Evolutionary conservation across 2,113 vertebrate genomes (phyloP).

Genomic region (Pseudorectes ferrugineus): DNA sequence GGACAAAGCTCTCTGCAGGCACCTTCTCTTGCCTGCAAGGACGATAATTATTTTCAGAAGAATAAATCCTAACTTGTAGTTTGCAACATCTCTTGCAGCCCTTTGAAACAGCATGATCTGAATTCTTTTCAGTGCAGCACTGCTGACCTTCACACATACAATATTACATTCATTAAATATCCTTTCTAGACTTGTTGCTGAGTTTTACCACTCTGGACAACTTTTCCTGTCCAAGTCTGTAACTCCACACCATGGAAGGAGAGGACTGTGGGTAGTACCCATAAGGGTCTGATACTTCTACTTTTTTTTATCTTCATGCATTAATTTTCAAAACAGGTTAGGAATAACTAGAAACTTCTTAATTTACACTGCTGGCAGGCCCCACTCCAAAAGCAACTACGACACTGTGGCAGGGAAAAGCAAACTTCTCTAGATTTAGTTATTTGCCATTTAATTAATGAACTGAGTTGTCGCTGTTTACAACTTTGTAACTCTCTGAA

Average conservation of each 20-base stretch:
- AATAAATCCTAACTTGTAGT: neutral
- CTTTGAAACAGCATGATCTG: neutral
- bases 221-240: neutral
- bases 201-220: neutral
- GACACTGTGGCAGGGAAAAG: neutral
- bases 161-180: neutral
- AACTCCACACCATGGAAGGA: neutral
- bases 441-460: neutral
- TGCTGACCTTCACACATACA: neutral
- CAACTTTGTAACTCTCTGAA: neutral
- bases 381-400: neutral
- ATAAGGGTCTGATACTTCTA: neutral
- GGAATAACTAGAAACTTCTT: neutral
- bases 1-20: neutral
- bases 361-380: neutral
- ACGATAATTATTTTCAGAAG: constrained; percentile 10
- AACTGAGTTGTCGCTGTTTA: neutral
- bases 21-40: constrained; percentile 7
- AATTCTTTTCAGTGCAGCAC: neutral
- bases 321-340: neutral
- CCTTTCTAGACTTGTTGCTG: neutral
- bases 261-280: neutral
- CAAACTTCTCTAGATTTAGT: neutral
- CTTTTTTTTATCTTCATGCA: neutral
- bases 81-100: neutral